A percentile compares a stretch with the other conserved stretches of the same genome.
phyloP scores from a whole-genome alignment of 2,113 vertebrate species.

The Rhabdornis inornatus region DNA sequence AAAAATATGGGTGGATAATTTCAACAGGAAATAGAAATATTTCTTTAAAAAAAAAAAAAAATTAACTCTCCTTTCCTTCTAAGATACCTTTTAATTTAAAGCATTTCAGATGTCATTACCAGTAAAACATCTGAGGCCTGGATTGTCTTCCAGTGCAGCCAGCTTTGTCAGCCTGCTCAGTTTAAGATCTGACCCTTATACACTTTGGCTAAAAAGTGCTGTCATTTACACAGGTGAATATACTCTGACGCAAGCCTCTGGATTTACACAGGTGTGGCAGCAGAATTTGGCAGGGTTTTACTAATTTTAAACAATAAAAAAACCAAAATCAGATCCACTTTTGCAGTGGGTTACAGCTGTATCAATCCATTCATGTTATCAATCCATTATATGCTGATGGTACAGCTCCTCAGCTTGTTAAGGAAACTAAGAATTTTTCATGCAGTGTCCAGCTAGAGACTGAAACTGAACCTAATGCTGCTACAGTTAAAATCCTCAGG shows the following conservation, averaged over 20 bases:
- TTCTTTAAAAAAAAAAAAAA: background rate
- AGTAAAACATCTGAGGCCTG: background rate
- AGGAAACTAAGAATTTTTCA: background rate
- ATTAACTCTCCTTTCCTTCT: background rate
- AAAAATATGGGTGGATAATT: background rate
- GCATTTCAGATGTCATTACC: background rate
- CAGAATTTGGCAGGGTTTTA: constrained; percentile 29
- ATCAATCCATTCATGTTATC: background rate
- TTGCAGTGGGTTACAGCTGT: background rate
- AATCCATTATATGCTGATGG: background rate
- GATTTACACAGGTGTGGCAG: constrained; percentile 39
- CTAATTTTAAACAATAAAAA: background rate
- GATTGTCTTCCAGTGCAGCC: background rate
- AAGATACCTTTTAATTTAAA: background rate
- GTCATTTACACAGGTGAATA: constrained; percentile 39
- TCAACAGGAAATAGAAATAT: background rate
- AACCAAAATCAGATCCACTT: background rate
- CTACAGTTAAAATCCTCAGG: background rate
- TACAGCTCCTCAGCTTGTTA: background rate
- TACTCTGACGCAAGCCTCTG: constrained; percentile 1
- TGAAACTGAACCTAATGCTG: background rate
- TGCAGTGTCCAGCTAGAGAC: background rate
- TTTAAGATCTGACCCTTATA: background rate
- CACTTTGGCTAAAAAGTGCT: constrained; percentile 16
- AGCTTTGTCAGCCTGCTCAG: background rate